Conservation (phyloP, 2,888 invertebrate species). For the Eupithecia pulchellata region DNA sequence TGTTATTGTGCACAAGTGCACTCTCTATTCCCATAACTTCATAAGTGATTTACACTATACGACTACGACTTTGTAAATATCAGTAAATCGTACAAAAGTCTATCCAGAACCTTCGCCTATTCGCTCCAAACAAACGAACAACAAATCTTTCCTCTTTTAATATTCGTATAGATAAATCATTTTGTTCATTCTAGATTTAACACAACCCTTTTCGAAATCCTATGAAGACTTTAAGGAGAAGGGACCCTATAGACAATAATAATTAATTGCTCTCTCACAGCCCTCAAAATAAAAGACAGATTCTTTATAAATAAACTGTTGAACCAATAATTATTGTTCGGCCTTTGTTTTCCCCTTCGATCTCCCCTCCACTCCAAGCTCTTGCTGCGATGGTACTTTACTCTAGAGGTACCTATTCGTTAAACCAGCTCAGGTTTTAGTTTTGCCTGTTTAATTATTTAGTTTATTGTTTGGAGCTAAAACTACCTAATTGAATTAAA, state of each 20-base stretch:
- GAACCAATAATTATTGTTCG: slow-evolving; percentile 73
- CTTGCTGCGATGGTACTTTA: slow-evolving; percentile 71
- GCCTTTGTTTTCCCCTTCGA: slow-evolving; percentile 69
- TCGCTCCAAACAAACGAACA: no score
- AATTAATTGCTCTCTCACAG: slow-evolving; percentile 37
- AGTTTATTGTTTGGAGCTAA: not conserved
- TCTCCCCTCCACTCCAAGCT: slow-evolving; percentile 62
- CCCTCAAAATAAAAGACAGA: slow-evolving; percentile 64
- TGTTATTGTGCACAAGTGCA: no score
- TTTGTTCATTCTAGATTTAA: slow-evolving; percentile 3
- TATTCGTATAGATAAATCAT: no score
- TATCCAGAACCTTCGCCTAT: no score
- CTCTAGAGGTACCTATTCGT: slow-evolving; percentile 67
- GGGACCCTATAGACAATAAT: slow-evolving; percentile 7
- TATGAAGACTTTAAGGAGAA: not conserved
- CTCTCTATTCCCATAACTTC: no score
- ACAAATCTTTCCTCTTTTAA: no score
- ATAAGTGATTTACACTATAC: no score
- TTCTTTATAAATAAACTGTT: slow-evolving; percentile 64
- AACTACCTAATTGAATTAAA: not conserved
- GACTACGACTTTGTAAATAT: no score
- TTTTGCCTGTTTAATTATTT: slow-evolving; percentile 19
- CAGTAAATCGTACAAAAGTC: no score
- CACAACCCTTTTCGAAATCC: slow-evolving; percentile 4
- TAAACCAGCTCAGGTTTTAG: slow-evolving; percentile 53